A percentile compares a stretch with the other conserved stretches of the same genome.
These are phyloP conservation scores for Pseudopodoces humilis DNA, from an alignment of 2,113 vertebrate species.

Conservation along the genomic window DNA sequence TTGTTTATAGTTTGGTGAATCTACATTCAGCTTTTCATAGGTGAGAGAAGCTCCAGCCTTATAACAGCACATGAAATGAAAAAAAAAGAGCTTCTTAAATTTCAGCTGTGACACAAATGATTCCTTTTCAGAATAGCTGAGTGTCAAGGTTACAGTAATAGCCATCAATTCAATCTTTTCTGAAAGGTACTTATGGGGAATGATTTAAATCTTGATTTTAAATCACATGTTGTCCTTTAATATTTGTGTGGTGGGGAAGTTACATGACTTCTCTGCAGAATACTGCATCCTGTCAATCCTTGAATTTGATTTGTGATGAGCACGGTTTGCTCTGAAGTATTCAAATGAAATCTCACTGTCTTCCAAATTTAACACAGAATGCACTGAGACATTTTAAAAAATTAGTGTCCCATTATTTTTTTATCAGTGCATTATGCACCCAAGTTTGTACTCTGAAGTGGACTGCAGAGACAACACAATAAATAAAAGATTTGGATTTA, in stretches of 20 bases:
- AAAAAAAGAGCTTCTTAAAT: neutral
- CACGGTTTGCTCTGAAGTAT: neutral
- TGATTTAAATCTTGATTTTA: slow-evolving; percentile 15
- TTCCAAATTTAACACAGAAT: neutral
- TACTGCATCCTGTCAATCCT: neutral
- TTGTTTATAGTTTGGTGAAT: neutral
- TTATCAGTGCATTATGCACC: neutral
- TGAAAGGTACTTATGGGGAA: neutral
- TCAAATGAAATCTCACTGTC: neutral
- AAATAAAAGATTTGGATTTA: neutral
- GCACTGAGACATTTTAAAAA: neutral
- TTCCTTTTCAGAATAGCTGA: neutral
- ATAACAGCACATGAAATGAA: neutral
- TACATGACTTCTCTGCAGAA: neutral
- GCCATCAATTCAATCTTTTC: neutral
- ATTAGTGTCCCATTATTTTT: neutral
- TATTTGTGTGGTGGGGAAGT: neutral
- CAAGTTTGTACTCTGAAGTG: neutral
- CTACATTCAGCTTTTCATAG: neutral
- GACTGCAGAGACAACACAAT: neutral
- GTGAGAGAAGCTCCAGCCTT: neutral
- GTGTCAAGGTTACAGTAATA: slow-evolving; percentile 17
- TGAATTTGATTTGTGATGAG: neutral
- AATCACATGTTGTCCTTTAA: neutral
- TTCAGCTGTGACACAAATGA: neutral